A percentile compares a stretch with the other conserved stretches of the same genome.
Evolutionary conservation across 2,113 vertebrate genomes (phyloP).

Genomic region (Atrichornis clamosus): DNA sequence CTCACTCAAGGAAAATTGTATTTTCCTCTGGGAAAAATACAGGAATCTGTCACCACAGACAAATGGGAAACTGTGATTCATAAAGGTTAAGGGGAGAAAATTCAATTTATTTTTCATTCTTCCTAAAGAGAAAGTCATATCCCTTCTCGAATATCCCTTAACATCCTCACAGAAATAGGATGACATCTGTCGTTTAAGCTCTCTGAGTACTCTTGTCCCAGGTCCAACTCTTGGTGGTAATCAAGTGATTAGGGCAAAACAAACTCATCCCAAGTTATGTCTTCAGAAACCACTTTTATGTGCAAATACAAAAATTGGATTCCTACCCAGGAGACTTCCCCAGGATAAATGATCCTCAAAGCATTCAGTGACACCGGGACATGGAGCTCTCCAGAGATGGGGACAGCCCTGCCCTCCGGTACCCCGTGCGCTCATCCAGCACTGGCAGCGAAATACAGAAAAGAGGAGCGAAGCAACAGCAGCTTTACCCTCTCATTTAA

Average conservation of each 20-base stretch:
- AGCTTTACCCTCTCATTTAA: background rate
- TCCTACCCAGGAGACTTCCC: background rate
- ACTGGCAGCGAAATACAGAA: background rate
- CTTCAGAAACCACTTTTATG: background rate
- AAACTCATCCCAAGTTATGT: background rate
- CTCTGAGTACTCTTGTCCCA: background rate
- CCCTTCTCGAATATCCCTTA: background rate
- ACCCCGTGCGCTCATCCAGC: background rate
- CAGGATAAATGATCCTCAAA: background rate
- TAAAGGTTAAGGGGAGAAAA: slow-evolving; percentile 13
- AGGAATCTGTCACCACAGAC: background rate
- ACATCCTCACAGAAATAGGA: background rate
- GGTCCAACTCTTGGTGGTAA: background rate
- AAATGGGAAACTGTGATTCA: background rate
- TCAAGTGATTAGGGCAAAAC: background rate
- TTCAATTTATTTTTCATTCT: background rate
- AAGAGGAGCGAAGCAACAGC: background rate
- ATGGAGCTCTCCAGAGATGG: fast-evolving
- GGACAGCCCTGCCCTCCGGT: background rate
- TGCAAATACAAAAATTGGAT: background rate
- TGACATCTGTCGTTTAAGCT: background rate
- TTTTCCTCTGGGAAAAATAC: slow-evolving; percentile 12
- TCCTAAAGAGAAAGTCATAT: background rate
- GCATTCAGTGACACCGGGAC: background rate
- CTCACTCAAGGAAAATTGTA: background rate